These are phyloP conservation scores for Helicoverpa assulta DNA, from an alignment of 2,888 invertebrate genomes.

Conservation along the genomic window DNA sequence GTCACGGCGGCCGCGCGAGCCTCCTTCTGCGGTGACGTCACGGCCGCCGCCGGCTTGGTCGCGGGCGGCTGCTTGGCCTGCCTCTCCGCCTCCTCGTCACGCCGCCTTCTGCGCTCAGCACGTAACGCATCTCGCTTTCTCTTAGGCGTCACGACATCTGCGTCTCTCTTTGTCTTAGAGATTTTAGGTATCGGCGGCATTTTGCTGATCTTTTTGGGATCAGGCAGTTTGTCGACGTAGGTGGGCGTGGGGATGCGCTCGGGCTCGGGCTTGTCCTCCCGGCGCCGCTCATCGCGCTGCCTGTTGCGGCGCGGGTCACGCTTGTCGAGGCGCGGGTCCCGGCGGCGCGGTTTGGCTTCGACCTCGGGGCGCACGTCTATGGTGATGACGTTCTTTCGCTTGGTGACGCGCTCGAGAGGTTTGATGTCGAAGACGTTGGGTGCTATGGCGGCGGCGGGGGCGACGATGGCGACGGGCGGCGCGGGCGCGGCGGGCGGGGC, in stretches of 20 bases:
- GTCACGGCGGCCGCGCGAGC: constrained; percentile 36
- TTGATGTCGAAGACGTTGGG: constrained; percentile 87
- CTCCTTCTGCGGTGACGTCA: constrained; percentile 35
- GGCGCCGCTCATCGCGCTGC: constrained; percentile 53
- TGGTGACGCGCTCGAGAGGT: constrained; percentile 82
- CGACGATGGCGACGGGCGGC: constrained; percentile 51
- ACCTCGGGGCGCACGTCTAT: constrained; percentile 80
- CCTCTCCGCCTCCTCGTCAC: constrained; percentile 69
- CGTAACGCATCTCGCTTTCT: constrained; percentile 48
- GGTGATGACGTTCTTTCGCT: constrained; percentile 86
- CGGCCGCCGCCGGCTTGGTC: constrained; percentile 46
- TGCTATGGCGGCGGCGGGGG: constrained; percentile 72
- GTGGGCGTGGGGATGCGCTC: constrained; percentile 55
- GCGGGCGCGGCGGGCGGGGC: constrained; percentile 61
- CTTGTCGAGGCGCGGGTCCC: constrained; percentile 67
- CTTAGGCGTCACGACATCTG: constrained; percentile 60
- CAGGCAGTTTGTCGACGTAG: constrained; percentile 73
- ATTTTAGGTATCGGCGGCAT: constrained; percentile 86
- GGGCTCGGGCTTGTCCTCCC: constrained; percentile 55
- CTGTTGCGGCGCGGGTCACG: constrained; percentile 58
- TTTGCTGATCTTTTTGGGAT: constrained; percentile 78
- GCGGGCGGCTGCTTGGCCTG: constrained; percentile 51
- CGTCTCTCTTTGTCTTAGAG: constrained; percentile 53
- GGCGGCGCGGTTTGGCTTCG: constrained; percentile 58
- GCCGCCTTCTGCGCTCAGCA: constrained; percentile 51